These are phyloP conservation scores for Corynorhinus townsendii DNA, from an alignment of 2,113 vertebrate genomes.

Conservation along the genomic window DNA sequence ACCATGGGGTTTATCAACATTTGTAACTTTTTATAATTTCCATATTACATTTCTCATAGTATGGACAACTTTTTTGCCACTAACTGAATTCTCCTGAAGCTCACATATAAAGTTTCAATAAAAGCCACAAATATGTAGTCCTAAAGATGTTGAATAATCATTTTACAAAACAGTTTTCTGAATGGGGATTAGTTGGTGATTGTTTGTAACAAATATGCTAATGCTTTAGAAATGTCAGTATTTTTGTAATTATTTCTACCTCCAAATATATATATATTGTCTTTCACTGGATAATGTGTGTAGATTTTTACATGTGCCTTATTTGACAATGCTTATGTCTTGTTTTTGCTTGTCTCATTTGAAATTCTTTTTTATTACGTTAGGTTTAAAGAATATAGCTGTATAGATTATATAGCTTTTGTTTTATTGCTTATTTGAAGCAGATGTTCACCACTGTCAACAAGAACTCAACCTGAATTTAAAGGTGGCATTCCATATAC, in stretches of 20 bases:
- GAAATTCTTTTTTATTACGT: slow-evolving; percentile 76
- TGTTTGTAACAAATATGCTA: slow-evolving; percentile 80
- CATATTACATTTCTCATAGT: slow-evolving; percentile 75
- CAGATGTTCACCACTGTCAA: slow-evolving; percentile 72
- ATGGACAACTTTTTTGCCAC: slow-evolving; percentile 74
- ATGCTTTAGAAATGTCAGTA: slow-evolving; percentile 85
- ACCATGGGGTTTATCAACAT: slow-evolving; percentile 74
- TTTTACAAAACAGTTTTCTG: slow-evolving; percentile 79
- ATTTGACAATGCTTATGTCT: slow-evolving; percentile 78
- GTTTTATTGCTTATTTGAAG: slow-evolving; percentile 72
- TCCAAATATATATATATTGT: slow-evolving; percentile 83
- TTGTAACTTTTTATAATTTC: slow-evolving; percentile 83
- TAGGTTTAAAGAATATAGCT: slow-evolving; percentile 75
- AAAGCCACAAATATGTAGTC: slow-evolving; percentile 68
- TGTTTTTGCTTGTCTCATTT: slow-evolving; percentile 75
- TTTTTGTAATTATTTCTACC: slow-evolving; percentile 90
- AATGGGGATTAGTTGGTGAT: slow-evolving; percentile 79
- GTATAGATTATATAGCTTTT: slow-evolving; percentile 47
- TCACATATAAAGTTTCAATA: slow-evolving; percentile 62
- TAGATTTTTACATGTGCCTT: slow-evolving; percentile 87
- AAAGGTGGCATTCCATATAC: slow-evolving; percentile 61
- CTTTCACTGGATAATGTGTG: slow-evolving; percentile 82
- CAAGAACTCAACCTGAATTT: slow-evolving; percentile 54
- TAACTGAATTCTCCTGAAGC: slow-evolving; percentile 72
- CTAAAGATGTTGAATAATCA: slow-evolving; percentile 72